Evolutionary conservation across 1,140 invertebrate species (phyloP).

Genomic region (Lepidurus apus): DNA sequence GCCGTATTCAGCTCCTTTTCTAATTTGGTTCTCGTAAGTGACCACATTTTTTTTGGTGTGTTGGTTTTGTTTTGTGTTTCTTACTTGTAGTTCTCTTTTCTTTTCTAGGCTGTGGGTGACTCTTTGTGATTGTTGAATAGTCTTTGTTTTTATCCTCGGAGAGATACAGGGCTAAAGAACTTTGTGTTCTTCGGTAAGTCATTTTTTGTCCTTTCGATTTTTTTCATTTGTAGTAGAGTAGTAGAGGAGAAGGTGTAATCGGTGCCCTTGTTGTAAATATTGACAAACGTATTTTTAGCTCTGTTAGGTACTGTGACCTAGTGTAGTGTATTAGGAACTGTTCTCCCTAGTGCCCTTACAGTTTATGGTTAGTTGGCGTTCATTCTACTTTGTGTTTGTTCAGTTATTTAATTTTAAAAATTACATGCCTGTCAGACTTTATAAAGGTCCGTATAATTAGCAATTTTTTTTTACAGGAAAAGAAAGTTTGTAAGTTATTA

Average conservation of each 20-base stretch:
- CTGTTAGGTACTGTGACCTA: too few relatives aligned
- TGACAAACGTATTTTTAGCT: not conserved
- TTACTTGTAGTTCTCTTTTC: too few relatives aligned
- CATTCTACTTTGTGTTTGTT: too few relatives aligned
- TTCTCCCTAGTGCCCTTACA: too few relatives aligned
- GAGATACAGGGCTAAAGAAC: not conserved
- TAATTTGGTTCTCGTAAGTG: too few relatives aligned
- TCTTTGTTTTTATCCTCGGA: not conserved
- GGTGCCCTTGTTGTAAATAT: not conserved
- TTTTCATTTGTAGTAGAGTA: not conserved
- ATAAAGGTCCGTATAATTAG: not conserved
- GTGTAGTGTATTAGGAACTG: too few relatives aligned
- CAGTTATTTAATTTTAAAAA: too few relatives aligned
- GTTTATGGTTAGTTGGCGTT: too few relatives aligned
- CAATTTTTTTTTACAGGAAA: not conserved
- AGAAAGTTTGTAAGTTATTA: constrained; percentile 2
- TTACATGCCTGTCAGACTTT: not conserved
- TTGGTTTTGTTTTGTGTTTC: too few relatives aligned
- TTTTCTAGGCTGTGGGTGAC: too few relatives aligned
- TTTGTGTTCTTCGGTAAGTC: not conserved
- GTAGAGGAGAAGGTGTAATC: not conserved
- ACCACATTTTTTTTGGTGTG: too few relatives aligned
- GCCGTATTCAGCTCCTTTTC: too few relatives aligned
- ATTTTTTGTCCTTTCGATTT: constrained; percentile 2
- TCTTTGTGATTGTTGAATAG: not conserved